Percentiles rank a stretch among this genome's conserved stretches.
These are phyloP conservation scores for Bombus pascuorum DNA, from an alignment of 1,140 invertebrate genomes.

Conservation along the genomic window DNA sequence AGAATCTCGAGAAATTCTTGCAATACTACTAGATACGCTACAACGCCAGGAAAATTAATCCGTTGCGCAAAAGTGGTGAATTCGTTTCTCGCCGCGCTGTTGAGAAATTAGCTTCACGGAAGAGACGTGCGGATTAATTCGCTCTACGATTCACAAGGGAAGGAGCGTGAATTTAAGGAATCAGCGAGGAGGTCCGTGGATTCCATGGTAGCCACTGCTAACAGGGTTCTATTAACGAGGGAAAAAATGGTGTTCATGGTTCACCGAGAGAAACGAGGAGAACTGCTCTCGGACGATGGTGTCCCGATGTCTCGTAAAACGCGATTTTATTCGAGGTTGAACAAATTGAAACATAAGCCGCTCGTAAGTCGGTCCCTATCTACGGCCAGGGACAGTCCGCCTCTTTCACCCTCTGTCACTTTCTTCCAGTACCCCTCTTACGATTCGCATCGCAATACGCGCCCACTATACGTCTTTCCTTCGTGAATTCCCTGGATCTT, in stretches of 20 bases:
- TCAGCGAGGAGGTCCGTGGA: background rate
- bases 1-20: background rate
- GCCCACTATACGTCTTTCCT: slow-evolving; percentile 53
- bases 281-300: slow-evolving; percentile 40
- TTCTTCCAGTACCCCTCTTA: background rate
- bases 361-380: slow-evolving; percentile 67
- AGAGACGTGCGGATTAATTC: slow-evolving; percentile 16
- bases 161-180: slow-evolving; percentile 18
- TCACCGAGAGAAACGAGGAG: slow-evolving; percentile 13
- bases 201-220: background rate
- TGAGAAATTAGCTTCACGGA: background rate
- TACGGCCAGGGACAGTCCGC: slow-evolving; percentile 9
- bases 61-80: background rate
- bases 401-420: background rate
- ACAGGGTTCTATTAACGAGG: slow-evolving; percentile 50
- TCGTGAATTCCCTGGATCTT: slow-evolving; percentile 60
- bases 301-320: slow-evolving; percentile 68
- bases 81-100: background rate
- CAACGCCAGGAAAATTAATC: background rate
- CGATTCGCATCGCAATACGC: slow-evolving; percentile 21
- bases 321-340: slow-evolving; percentile 69
- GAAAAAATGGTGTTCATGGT: slow-evolving; percentile 23
- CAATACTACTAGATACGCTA: background rate
- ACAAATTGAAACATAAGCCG: slow-evolving; percentile 73
- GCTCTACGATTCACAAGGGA: too few relatives aligned